phyloP scores from a whole-genome alignment of 2,113 vertebrate species.

The Petaurus breviceps region DNA sequence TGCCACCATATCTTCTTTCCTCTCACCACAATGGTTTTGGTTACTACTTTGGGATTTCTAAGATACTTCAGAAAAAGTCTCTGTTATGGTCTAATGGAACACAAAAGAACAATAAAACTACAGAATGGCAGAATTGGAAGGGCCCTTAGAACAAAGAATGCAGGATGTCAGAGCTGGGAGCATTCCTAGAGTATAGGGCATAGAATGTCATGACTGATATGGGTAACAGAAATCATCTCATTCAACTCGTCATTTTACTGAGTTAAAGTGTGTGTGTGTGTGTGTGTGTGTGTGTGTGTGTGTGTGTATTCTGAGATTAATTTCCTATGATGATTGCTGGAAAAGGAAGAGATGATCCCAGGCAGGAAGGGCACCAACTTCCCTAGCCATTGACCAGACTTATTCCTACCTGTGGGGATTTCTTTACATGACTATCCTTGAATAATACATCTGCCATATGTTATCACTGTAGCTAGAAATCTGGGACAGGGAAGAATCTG shows the following conservation, averaged over 20 bases:
- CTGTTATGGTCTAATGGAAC: neutral
- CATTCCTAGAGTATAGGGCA: neutral
- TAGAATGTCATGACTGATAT: neutral
- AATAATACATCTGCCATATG: neutral
- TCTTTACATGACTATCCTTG: neutral
- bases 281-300: neutral
- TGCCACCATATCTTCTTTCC: neutral
- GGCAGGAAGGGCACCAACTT: neutral
- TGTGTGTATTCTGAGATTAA: neutral
- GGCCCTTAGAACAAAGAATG: neutral
- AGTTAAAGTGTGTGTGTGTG: neutral
- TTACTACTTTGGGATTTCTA: neutral
- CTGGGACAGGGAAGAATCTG: conserved; percentile 28
- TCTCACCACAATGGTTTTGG: neutral
- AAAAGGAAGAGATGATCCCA: conserved; percentile 16
- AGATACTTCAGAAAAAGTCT: conserved; percentile 34
- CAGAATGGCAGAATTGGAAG: neutral
- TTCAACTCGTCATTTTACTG: neutral
- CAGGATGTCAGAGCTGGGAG: neutral
- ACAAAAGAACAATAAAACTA: neutral
- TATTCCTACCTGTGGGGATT: neutral
- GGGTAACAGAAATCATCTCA: neutral
- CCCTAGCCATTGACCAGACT: neutral
- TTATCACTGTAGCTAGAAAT: neutral
- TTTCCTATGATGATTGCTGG: conserved; percentile 47